Conservation (phyloP, 2,888 invertebrate genomes). For the Oxyscelio sp. region DNA sequence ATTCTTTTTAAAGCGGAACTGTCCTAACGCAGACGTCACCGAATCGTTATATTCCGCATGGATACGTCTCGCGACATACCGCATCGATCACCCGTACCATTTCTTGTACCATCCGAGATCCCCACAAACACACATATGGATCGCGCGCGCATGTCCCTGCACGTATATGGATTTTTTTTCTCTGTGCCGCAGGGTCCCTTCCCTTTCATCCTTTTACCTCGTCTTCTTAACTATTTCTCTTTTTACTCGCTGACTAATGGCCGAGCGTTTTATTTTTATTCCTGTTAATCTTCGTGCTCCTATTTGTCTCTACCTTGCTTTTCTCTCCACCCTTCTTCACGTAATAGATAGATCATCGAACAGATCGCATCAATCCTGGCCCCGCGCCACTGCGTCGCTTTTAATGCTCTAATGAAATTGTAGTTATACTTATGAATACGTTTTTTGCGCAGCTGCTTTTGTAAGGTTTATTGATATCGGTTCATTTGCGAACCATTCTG, state of each 20-base stretch:
- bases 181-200: too few relatives aligned
- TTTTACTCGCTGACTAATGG: conserved; percentile 61
- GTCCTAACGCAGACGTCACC: conserved; percentile 86
- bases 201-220: conserved; percentile 34
- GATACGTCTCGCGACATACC: conserved; percentile 75
- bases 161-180: conserved; percentile 21
- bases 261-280: conserved; percentile 43
- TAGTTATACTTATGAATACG: conserved; percentile 8
- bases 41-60: conserved; percentile 82
- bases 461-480: neutral
- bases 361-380: conserved; percentile 52
- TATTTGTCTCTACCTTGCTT: conserved; percentile 64
- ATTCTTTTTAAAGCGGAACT: conserved; percentile 89
- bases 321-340: conserved; percentile 16
- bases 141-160: neutral
- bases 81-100: conserved; percentile 79
- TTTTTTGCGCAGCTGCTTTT: neutral
- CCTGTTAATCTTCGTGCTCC: conserved; percentile 57
- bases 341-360: conserved; percentile 54
- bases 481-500: neutral
- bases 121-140: conserved; percentile 47
- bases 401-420: conserved; percentile 31
- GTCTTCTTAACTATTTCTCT: conserved; percentile 45
- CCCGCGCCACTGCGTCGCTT: neutral
- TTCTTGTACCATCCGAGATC: conserved; percentile 72